These are phyloP conservation scores for Zaprionus capensis DNA, from an alignment of 1,140 invertebrate species.

Conservation along the genomic window DNA sequence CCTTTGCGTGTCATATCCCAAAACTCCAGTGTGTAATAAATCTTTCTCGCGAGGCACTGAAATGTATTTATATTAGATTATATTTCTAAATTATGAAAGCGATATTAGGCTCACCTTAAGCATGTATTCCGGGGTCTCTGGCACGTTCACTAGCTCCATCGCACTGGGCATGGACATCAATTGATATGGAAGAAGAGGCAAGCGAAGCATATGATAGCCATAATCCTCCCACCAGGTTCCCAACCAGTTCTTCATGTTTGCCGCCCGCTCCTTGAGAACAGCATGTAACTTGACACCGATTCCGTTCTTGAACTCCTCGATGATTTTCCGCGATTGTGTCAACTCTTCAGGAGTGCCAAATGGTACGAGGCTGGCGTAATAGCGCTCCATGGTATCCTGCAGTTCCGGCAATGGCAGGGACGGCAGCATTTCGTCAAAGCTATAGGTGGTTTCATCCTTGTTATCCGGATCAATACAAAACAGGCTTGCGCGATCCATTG, in stretches of 20 bases:
- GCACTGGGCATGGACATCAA: constrained; percentile 79
- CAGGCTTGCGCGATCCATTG: constrained; percentile 75
- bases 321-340: constrained; percentile 85
- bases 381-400: constrained; percentile 87
- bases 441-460: constrained; percentile 75
- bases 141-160: constrained; percentile 60
- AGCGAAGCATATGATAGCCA: constrained; percentile 88
- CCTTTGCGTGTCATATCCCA: constrained; percentile 83
- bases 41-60: constrained; percentile 72
- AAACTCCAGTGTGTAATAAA: constrained; percentile 75
- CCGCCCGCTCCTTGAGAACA: constrained; percentile 87
- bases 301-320: constrained; percentile 86
- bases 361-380: constrained; percentile 87
- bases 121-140: constrained; percentile 69
- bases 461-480: constrained; percentile 58
- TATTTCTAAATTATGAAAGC: background rate
- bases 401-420: constrained; percentile 88
- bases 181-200: constrained; percentile 86
- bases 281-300: constrained; percentile 87
- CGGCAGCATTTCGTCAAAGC: constrained; percentile 85
- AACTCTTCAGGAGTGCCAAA: constrained; percentile 86
- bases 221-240: constrained; percentile 91
- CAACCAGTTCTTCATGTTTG: constrained; percentile 84
- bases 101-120: constrained; percentile 54
- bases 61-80: background rate